These are phyloP conservation scores for Chitala chitala DNA, from an alignment of 2,113 vertebrate species.

Conservation along the genomic window DNA sequence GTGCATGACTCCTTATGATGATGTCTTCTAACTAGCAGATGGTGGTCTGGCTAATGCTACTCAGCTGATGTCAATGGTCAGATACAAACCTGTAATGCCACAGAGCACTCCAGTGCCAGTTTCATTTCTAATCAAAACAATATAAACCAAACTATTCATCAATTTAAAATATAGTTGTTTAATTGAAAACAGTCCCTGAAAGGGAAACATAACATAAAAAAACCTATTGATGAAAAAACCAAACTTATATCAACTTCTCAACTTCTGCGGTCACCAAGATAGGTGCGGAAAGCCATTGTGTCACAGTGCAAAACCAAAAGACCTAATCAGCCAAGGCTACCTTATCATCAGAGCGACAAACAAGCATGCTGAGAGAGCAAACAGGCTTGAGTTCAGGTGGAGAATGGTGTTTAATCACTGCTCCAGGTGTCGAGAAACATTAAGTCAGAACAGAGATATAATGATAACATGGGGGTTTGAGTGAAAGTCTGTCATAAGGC, in stretches of 20 bases:
- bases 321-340: background rate
- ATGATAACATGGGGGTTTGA: background rate
- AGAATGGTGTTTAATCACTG: slow-evolving; percentile 32
- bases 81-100: slow-evolving; percentile 5
- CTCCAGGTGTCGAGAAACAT: slow-evolving; percentile 17
- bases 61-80: background rate
- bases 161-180: no score
- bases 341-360: background rate
- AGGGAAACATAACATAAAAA: background rate
- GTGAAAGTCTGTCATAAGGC: slow-evolving; percentile 20
- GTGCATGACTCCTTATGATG: slow-evolving; percentile 41
- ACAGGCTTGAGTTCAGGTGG: slow-evolving; percentile 1
- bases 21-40: slow-evolving; percentile 32
- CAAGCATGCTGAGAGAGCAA: background rate
- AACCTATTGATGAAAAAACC: background rate
- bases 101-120: slow-evolving; percentile 6
- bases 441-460: slow-evolving; percentile 7
- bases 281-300: background rate
- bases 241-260: no score
- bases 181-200: no score
- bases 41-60: background rate
- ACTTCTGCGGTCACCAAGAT: background rate
- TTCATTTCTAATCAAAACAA: no score
- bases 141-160: no score
- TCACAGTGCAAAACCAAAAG: background rate